Evolutionary conservation across 2,797 vertebrate species (phyloP).

Genomic region (Lepus oiostolus): DNA sequence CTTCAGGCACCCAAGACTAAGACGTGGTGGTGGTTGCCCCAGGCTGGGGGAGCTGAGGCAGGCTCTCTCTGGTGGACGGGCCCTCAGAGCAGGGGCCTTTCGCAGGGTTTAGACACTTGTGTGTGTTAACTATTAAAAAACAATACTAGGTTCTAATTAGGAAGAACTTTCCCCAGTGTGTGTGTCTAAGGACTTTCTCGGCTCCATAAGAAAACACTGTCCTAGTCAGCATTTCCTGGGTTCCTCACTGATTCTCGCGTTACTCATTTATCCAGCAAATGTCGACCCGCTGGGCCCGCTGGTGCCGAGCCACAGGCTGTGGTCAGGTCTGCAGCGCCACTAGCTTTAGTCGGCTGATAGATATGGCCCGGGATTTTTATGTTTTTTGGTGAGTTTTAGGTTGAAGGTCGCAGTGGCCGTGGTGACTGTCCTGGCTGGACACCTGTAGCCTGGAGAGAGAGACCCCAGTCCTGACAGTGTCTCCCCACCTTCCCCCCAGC

Average conservation of each 20-base stretch:
- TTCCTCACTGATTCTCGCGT: background rate
- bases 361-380: background rate
- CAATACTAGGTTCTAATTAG: background rate
- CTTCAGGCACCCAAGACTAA: too few relatives aligned
- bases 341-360: background rate
- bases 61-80: background rate
- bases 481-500: slow-evolving; percentile 87
- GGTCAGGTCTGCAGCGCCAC: background rate
- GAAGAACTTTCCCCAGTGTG: background rate
- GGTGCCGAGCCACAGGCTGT: background rate
- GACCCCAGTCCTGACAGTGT: background rate
- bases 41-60: background rate
- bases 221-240: background rate
- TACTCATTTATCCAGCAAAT: background rate
- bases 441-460: background rate
- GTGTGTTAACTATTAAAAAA: background rate
- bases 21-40: rapidly evolving
- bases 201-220: background rate
- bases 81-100: background rate
- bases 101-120: background rate
- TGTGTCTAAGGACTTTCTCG: background rate
- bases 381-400: too few relatives aligned
- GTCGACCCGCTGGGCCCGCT: background rate
- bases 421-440: too few relatives aligned
- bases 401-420: too few relatives aligned